Conservation (phyloP, 2,113 vertebrate species). For the Labeo catla region DNA sequence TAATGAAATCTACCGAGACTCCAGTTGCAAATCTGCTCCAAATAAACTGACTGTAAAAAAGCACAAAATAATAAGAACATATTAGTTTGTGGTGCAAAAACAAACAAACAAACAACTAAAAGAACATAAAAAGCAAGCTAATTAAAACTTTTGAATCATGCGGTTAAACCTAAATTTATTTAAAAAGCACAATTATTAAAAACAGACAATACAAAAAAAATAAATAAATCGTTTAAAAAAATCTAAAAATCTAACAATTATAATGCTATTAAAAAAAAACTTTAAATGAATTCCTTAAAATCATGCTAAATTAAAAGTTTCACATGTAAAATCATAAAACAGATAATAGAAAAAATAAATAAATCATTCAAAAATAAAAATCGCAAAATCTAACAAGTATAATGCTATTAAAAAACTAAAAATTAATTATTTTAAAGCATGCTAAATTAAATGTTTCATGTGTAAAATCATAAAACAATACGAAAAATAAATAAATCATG, state of each 20-base stretch:
- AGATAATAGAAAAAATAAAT: no score
- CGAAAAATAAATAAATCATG: no score
- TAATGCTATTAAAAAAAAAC: neutral
- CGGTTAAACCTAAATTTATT: no score
- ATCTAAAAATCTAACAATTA: neutral
- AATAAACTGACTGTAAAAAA: neutral
- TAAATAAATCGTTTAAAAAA: no score
- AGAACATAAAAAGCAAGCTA: neutral
- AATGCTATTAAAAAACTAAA: neutral
- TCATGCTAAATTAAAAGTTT: neutral
- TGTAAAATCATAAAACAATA: no score
- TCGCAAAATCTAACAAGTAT: neutral
- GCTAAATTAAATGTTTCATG: neutral
- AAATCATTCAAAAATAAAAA: neutral
- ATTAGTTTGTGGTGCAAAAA: neutral
- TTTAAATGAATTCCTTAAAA: neutral
- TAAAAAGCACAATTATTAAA: no score
- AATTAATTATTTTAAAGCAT: neutral
- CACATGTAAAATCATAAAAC: no score
- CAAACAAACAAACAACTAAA: neutral
- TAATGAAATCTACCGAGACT: constrained; percentile 48
- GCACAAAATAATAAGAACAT: neutral
- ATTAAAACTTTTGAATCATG: neutral
- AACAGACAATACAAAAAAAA: no score
- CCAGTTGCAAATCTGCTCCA: neutral